Evolutionary conservation across 1,140 invertebrate genomes (phyloP).

Genomic region (Idris sp.): DNA sequence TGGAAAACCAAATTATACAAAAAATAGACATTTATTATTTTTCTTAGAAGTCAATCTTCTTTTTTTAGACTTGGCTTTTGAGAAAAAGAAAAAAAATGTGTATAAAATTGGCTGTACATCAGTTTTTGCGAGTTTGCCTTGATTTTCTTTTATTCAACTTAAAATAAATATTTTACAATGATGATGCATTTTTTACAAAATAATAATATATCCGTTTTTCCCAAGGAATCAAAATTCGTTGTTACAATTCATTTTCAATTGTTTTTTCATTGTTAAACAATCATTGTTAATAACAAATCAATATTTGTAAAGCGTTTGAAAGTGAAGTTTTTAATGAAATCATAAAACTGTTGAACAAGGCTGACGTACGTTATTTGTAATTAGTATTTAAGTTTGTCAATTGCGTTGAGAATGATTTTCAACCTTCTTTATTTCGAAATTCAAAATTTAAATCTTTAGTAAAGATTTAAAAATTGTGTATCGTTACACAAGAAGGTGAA

Average conservation of each 20-base stretch:
- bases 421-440: slow-evolving; percentile 7
- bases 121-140: slow-evolving; percentile 31
- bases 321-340: slow-evolving; percentile 44
- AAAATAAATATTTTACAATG: too few relatives aligned
- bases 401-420: slow-evolving; percentile 24
- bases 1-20: too few relatives aligned
- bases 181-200: too few relatives aligned
- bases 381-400: slow-evolving; percentile 44
- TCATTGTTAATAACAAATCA: slow-evolving; percentile 57
- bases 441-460: too few relatives aligned
- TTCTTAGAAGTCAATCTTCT: too few relatives aligned
- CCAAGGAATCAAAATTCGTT: slow-evolving; percentile 49
- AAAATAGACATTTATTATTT: too few relatives aligned
- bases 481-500: slow-evolving; percentile 13
- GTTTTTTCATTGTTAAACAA: slow-evolving; percentile 51
- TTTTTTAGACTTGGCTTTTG: too few relatives aligned
- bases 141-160: slow-evolving; percentile 7
- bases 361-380: slow-evolving; percentile 49
- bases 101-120: slow-evolving; percentile 20
- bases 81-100: slow-evolving; percentile 14
- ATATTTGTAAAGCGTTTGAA: slow-evolving; percentile 38
- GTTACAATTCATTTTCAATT: slow-evolving; percentile 31
- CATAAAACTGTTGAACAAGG: slow-evolving; percentile 55
- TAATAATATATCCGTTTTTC: too few relatives aligned
- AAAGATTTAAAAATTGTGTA: not conserved